Percentiles rank a stretch among this genome's conserved stretches.
Evolutionary conservation across 2,113 vertebrate species (phyloP).

Genomic region (Piliocolobus tephrosceles): DNA sequence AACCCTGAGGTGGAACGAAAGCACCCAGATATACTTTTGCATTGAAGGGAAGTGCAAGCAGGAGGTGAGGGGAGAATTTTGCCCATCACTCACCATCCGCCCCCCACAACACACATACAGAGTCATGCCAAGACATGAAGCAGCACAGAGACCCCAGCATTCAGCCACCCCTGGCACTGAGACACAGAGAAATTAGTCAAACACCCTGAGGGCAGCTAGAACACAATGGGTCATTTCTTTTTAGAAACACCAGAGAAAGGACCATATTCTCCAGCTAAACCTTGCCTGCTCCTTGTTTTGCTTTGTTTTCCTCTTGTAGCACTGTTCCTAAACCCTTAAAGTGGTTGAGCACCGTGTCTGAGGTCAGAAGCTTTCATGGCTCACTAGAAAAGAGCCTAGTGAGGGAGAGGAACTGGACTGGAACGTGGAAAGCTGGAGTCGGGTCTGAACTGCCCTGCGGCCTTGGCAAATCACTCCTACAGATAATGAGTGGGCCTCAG

Average conservation of each 20-base stretch:
- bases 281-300: background rate
- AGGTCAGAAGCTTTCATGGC: background rate
- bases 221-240: background rate
- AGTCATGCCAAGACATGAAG: background rate
- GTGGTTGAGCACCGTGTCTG: too few relatives aligned
- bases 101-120: rapidly evolving
- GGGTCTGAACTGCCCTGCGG: rapidly evolving
- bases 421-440: background rate
- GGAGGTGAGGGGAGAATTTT: background rate
- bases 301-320: background rate
- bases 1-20: background rate
- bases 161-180: background rate
- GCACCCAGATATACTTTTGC: background rate
- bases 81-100: background rate
- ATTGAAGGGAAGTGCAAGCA: background rate
- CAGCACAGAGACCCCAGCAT: too few relatives aligned
- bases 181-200: background rate
- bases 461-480: background rate
- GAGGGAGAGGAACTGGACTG: rapidly evolving
- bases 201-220: background rate
- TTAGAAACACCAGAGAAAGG: background rate
- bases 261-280: background rate
- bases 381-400: background rate
- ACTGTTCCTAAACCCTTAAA: background rate
- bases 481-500: background rate